Conservation (phyloP, 1,140 invertebrate species). For the Drosophila equinoxialis region DNA sequence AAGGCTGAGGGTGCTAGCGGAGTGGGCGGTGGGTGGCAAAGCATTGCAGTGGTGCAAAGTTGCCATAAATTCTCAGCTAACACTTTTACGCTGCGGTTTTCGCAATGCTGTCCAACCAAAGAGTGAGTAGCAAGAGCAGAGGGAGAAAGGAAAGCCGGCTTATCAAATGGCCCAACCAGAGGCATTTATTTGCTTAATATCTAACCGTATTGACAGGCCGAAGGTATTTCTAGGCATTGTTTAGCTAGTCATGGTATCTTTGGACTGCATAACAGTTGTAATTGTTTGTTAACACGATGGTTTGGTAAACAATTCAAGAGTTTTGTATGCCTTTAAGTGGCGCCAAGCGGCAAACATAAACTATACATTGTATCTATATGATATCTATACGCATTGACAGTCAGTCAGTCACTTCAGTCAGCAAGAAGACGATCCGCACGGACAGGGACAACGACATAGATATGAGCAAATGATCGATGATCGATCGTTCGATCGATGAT, state of each 20-base stretch:
- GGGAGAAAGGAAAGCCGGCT: slow-evolving; percentile 37
- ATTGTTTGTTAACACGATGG: slow-evolving; percentile 79
- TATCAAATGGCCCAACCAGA: slow-evolving; percentile 36
- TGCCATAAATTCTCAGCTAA: slow-evolving; percentile 77
- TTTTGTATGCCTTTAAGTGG: slow-evolving; percentile 57
- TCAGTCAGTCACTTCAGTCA: slow-evolving; percentile 34
- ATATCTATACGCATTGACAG: slow-evolving; percentile 42
- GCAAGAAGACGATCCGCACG: slow-evolving; percentile 55
- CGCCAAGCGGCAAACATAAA: slow-evolving; percentile 70
- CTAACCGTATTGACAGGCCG: slow-evolving; percentile 44
- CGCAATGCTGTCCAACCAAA: slow-evolving; percentile 42
- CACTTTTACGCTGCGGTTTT: slow-evolving; percentile 60
- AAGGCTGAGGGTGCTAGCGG: not conserved
- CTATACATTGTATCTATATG: slow-evolving; percentile 25
- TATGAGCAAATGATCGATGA: slow-evolving; percentile 63
- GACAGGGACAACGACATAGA: slow-evolving; percentile 32
- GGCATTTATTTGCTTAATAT: slow-evolving; percentile 54
- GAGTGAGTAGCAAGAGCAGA: not conserved
- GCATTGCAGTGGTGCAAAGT: slow-evolving; percentile 52
- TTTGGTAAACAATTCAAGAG: slow-evolving; percentile 70
- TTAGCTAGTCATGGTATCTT: slow-evolving; percentile 34
- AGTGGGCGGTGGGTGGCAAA: not conserved
- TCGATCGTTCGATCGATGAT: slow-evolving; percentile 18
- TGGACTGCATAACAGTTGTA: slow-evolving; percentile 63
- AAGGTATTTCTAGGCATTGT: slow-evolving; percentile 6